These are phyloP conservation scores for Ptyas mucosa DNA, from an alignment of 2,113 vertebrate genomes.

Conservation along the genomic window DNA sequence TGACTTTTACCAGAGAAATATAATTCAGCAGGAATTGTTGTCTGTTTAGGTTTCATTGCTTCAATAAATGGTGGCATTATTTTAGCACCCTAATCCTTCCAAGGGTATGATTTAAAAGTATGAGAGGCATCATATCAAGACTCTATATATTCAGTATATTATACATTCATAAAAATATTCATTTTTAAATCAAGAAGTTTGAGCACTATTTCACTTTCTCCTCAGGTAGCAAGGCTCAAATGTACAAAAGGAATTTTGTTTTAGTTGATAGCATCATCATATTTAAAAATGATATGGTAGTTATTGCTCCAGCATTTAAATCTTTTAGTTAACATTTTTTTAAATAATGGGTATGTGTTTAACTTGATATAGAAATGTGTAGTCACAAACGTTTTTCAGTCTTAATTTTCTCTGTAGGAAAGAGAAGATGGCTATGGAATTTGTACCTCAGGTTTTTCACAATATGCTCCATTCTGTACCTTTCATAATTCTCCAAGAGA, in stretches of 20 bases:
- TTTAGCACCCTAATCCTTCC: conserved; percentile 30
- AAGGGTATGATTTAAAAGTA: conserved; percentile 2
- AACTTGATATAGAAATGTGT: background rate
- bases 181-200: background rate
- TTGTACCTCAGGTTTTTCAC: conserved; percentile 55
- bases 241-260: background rate
- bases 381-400: conserved; percentile 42
- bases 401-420: conserved; percentile 61
- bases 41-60: conserved; percentile 43
- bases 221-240: conserved; percentile 27
- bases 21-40: conserved; percentile 40
- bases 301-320: conserved; percentile 30
- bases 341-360: conserved; percentile 12
- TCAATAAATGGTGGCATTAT: background rate
- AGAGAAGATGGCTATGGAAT: conserved; percentile 64
- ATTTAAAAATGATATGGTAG: conserved; percentile 30
- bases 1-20: conserved; percentile 33
- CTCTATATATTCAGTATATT: conserved; percentile 17
- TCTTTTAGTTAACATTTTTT: conserved; percentile 46
- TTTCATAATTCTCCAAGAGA: conserved; percentile 48
- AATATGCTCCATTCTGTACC: conserved; percentile 47
- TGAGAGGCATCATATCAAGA: background rate
- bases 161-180: conserved; percentile 2
- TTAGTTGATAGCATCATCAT: conserved; percentile 25
- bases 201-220: background rate